These are phyloP conservation scores for Tapirus terrestris DNA, from an alignment of 2,113 vertebrate genomes.

Conservation along the genomic window DNA sequence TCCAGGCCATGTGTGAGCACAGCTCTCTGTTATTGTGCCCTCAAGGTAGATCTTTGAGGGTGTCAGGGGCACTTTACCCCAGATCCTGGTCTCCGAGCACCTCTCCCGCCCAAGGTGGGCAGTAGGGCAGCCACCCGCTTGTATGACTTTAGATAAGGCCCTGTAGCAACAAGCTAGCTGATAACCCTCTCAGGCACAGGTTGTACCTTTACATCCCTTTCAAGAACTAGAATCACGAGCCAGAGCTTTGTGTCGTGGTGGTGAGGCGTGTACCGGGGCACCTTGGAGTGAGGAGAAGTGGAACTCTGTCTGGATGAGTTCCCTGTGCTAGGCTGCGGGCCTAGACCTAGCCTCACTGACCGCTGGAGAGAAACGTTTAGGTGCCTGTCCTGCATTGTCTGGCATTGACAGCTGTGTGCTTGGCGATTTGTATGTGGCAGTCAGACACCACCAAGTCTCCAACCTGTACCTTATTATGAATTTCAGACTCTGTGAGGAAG, in stretches of 20 bases:
- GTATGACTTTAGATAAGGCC: background rate
- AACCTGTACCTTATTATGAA: background rate
- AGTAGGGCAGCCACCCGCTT: background rate
- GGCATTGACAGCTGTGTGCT: background rate
- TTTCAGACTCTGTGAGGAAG: background rate
- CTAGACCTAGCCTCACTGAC: background rate
- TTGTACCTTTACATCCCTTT: background rate
- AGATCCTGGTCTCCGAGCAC: background rate
- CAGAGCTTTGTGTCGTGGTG: background rate
- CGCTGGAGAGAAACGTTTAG: background rate
- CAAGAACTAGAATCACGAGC: background rate
- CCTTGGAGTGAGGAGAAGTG: background rate
- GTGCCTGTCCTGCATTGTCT: background rate
- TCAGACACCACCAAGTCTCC: background rate
- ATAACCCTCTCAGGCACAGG: background rate
- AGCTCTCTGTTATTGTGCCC: background rate
- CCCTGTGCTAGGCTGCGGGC: background rate
- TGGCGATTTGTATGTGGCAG: background rate
- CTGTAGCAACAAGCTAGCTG: background rate
- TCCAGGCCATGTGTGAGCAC: background rate
- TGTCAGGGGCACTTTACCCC: background rate
- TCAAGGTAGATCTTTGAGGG: background rate
- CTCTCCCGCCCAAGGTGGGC: background rate
- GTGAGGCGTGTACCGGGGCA: background rate
- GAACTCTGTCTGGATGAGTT: background rate